These are phyloP conservation scores for Epizoanthus rinbou DNA, from an alignment of 92 coral and sea anemone genomes.

Conservation along the genomic window DNA sequence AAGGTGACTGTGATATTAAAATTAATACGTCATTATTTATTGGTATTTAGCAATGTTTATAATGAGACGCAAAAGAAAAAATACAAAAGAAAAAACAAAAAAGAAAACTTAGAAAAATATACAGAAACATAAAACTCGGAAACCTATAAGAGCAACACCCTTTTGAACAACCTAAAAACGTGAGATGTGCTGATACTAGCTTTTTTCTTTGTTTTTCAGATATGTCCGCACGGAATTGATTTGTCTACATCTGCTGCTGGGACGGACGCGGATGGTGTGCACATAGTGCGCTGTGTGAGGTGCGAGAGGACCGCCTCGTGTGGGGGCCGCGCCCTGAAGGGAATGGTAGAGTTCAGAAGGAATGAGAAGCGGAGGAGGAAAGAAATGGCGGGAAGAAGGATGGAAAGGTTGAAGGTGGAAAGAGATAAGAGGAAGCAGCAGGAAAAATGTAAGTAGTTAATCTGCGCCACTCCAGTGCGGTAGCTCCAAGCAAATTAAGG, in stretches of 20 bases:
- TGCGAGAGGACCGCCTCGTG: conserved; percentile 72
- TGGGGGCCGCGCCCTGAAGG: conserved; percentile 66
- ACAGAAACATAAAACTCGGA: neutral
- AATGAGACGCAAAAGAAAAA: no score
- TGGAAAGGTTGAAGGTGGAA: conserved; percentile 31
- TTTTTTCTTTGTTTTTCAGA: neutral
- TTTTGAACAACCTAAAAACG: no score
- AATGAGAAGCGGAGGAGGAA: conserved; percentile 45
- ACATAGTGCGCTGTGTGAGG: conserved; percentile 54
- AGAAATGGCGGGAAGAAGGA: conserved; percentile 37
- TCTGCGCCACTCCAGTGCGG: no score
- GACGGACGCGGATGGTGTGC: conserved; percentile 36
- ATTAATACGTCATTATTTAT: neutral
- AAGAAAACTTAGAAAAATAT: neutral
- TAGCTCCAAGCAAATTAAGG: no score
- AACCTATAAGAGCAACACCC: no score
- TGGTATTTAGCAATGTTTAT: neutral
- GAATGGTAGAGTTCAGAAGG: conserved; percentile 52
- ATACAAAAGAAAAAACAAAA: no score
- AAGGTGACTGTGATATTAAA: neutral
- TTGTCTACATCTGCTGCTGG: conserved; percentile 23
- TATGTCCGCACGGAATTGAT: conserved; percentile 34
- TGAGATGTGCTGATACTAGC: no score
- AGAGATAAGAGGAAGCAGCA: conserved; percentile 41
- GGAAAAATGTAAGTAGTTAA: conserved; percentile 9